Base-by-base conservation (phyloP, 2,113 vertebrate species). In the Ciconia maguari region DNA sequence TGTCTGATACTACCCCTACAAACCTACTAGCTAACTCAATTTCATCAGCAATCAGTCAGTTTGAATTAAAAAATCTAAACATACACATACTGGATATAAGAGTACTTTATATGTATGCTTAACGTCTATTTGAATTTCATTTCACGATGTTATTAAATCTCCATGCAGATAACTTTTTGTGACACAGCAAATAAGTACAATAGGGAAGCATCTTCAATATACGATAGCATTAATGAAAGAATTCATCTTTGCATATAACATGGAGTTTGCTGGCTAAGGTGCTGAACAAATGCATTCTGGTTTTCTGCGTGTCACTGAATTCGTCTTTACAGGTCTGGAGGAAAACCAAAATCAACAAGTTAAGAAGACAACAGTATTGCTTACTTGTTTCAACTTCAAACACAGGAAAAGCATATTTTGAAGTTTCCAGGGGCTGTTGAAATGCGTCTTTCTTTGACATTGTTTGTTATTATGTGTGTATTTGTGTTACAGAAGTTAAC, bases 351-450 rank as follows among this genome's bases (percentile, higher is more conserved):
- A 96, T 86, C 79, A 29, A 64, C 90, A 81, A 81, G 86, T 96
- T 87, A 88, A 69, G 55, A 52, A 54, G 34, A 90, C 36, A 85
- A 80, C 71, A 41, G 5, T 34, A 44, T 41, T 79, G 42, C 88
- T 95, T 95, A 30, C 83, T 93, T 91, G 29, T 94, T 90, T 93
- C 81, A 34, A 49, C 65, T 83, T 83, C 78, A 91, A 85, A 92
- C 44, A 52, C 85, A 68, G 32, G 46, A 78, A 92, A 87, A 87
- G 46, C 30, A 3, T 44, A 30, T 93, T 94, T 90, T 97, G 78
- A 92, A 96, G 84, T 97, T 87, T 96, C 71, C 72, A 83, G 16
- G 30, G 57, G 48, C 79, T 11, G 9, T 58, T 86, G 71, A 72
- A 85, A 84, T 19, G 12, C 81, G 27, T 74, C 19, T 46, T 89